A percentile compares a stretch with the other conserved stretches of the same genome.
phyloP scores from a whole-genome alignment of 2,113 vertebrate genomes.

The Balaenoptera acutorostrata region DNA sequence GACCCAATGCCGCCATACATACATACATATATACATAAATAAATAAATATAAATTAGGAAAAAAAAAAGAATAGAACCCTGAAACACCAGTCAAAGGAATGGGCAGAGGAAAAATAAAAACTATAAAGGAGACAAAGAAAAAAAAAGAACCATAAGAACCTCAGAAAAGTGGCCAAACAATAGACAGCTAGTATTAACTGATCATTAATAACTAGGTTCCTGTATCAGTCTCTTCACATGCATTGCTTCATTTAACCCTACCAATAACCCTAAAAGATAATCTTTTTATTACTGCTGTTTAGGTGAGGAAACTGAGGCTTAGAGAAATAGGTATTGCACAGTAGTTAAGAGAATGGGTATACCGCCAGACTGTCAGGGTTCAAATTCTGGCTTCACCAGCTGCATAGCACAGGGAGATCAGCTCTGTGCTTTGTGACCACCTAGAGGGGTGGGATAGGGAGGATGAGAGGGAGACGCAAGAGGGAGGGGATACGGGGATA shows the following conservation, averaged over 20 bases:
- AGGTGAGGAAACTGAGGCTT: neutral
- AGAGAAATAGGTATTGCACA: neutral
- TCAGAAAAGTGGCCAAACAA: neutral
- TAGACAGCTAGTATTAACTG: neutral
- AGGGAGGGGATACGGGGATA: no score
- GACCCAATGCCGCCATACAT: no score
- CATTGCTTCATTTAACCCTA: neutral
- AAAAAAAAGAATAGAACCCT: neutral
- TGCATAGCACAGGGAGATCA: neutral
- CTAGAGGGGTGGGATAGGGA: no score
- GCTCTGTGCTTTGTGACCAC: no score
- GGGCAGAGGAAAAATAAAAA: neutral
- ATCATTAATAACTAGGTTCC: neutral
- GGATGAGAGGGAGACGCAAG: no score
- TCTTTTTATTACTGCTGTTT: neutral
- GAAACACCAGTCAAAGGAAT: neutral
- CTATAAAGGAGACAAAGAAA: neutral
- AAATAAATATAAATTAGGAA: no score
- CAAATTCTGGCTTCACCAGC: neutral
- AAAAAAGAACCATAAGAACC: neutral
- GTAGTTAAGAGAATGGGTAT: neutral
- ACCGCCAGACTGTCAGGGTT: neutral
- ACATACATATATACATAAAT: no score
- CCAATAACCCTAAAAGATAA: neutral
- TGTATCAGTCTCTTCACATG: neutral